phyloP scores from a whole-genome alignment of 2,797 vertebrate genomes.

The Varecia variegata region DNA sequence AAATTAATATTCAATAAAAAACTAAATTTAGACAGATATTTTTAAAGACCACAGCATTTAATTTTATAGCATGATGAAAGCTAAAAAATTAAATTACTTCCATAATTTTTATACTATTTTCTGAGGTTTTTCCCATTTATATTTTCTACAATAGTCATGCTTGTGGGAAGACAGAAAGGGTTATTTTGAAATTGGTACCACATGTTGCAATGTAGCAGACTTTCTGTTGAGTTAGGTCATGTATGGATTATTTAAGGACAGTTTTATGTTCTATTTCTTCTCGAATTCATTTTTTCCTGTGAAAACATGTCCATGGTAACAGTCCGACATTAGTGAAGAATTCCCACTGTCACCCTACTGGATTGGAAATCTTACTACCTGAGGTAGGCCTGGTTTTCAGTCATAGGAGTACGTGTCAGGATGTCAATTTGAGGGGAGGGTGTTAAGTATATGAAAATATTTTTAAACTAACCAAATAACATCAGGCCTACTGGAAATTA shows the following conservation, averaged over 20 bases:
- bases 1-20: slow-evolving; percentile 29
- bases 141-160: not conserved
- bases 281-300: not conserved
- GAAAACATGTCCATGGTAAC: not conserved
- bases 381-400: not conserved
- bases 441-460: not conserved
- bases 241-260: not conserved
- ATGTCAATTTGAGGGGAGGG: not conserved
- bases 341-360: not conserved
- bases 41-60: not conserved
- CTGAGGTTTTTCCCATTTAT: not conserved
- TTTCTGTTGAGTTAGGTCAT: slow-evolving; percentile 7
- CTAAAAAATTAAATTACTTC: slow-evolving; percentile 11
- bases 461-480: not conserved
- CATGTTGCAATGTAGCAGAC: not conserved
- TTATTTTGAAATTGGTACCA: not conserved
- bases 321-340: not conserved
- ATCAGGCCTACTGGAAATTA: not conserved
- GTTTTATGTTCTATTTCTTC: slow-evolving; percentile 21
- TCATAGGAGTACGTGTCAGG: not conserved
- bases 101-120: not conserved
- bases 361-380: not conserved
- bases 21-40: slow-evolving; percentile 8
- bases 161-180: not conserved
- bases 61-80: not conserved